Conservation (phyloP, 2,113 vertebrate species). For the Sebastes schlegelii region DNA sequence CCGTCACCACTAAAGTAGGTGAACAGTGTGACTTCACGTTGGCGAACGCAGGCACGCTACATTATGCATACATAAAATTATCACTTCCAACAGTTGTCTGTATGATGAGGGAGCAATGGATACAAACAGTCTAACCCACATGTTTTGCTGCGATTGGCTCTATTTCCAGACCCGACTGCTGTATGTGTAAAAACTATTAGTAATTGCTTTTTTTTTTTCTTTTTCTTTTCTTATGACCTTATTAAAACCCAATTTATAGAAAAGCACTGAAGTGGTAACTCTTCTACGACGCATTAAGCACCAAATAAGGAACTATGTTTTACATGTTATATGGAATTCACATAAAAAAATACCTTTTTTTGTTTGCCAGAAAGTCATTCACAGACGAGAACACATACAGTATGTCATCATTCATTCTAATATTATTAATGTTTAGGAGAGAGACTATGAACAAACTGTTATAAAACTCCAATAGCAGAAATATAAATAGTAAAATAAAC, state of each 20-base stretch:
- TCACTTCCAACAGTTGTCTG: slow-evolving; percentile 24
- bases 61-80: slow-evolving; percentile 11
- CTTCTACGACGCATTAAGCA: too few species aligned
- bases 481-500: too few species aligned
- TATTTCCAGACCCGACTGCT: background rate
- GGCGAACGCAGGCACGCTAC: slow-evolving; percentile 44
- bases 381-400: too few species aligned
- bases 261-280: background rate
- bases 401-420: too few species aligned
- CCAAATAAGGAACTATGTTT: too few species aligned
- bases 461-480: too few species aligned
- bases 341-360: too few species aligned
- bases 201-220: background rate
- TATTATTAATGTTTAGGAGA: too few species aligned
- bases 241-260: background rate
- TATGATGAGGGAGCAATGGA: background rate
- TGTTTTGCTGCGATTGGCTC: background rate
- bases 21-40: slow-evolving; percentile 50
- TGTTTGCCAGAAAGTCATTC: too few species aligned
- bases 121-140: background rate
- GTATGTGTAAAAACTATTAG: background rate
- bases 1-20: slow-evolving; percentile 64
- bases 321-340: too few species aligned
- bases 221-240: background rate
- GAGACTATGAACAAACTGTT: too few species aligned